Percentiles rank a stretch among this genome's conserved stretches.
Evolutionary conservation across 2,113 vertebrate species (phyloP).

Genomic region (Fregata magnificens): DNA sequence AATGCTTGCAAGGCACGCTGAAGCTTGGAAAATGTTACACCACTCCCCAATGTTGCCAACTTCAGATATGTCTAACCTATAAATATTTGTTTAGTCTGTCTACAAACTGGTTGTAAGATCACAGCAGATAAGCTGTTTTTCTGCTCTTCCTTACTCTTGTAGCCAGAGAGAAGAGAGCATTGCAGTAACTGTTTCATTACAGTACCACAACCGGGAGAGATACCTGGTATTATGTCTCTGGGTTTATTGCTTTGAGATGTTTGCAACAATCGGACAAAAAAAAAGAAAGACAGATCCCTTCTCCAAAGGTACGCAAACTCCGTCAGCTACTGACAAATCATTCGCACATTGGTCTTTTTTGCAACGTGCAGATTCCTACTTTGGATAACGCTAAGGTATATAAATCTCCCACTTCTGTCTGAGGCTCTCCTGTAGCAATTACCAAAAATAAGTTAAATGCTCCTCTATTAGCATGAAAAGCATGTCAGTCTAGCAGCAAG

Average conservation of each 20-base stretch:
- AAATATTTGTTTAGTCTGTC: background rate
- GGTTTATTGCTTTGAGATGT: background rate
- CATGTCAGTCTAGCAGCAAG: background rate
- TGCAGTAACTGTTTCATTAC: background rate
- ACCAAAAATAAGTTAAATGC: background rate
- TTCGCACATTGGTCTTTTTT: background rate
- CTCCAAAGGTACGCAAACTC: background rate
- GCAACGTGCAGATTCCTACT: background rate
- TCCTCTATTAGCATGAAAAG: background rate
- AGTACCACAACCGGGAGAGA: background rate
- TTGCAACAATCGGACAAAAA: background rate
- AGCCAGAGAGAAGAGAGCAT: background rate
- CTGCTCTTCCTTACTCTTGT: background rate
- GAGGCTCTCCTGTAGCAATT: background rate
- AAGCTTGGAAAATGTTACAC: background rate
- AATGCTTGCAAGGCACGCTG: accelerated
- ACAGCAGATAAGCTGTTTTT: background rate
- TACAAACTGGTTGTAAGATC: background rate
- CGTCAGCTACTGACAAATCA: background rate
- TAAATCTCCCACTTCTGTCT: background rate
- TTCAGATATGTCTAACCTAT: background rate
- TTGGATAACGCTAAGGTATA: no score
- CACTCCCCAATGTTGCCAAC: accelerated
- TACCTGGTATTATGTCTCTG: no score
- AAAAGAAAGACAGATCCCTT: background rate